These are phyloP conservation scores for Erebia epiphron DNA, from an alignment of 2,888 invertebrate genomes.

Conservation along the genomic window DNA sequence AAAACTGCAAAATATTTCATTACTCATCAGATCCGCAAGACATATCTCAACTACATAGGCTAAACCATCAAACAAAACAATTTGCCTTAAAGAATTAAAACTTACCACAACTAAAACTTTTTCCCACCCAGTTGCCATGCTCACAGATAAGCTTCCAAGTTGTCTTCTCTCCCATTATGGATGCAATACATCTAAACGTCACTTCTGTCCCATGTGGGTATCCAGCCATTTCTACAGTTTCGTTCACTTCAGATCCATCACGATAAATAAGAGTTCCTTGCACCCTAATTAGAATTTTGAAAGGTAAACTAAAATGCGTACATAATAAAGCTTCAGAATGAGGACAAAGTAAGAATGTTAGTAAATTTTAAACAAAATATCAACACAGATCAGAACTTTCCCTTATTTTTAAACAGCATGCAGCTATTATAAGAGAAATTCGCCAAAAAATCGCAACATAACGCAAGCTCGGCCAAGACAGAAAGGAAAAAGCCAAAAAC, in stretches of 20 bases:
- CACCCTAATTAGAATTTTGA: slow-evolving; percentile 72
- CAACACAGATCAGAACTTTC: slow-evolving; percentile 32
- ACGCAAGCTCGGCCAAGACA: slow-evolving; percentile 77
- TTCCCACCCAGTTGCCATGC: slow-evolving; percentile 92
- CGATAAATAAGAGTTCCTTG: slow-evolving; percentile 90
- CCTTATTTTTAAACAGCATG: slow-evolving; percentile 53
- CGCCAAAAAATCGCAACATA: slow-evolving; percentile 64
- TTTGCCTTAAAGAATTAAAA: slow-evolving; percentile 14
- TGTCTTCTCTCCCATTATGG: slow-evolving; percentile 90
- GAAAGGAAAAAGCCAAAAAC: slow-evolving; percentile 66
- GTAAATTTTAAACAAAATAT: slow-evolving; percentile 37
- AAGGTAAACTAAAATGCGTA: slow-evolving; percentile 35
- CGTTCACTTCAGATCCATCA: slow-evolving; percentile 87
- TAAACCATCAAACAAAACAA: neutral
- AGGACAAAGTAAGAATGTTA: slow-evolving; percentile 31
- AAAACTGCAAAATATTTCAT: neutral
- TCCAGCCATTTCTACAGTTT: slow-evolving; percentile 84
- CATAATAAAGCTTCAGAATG: slow-evolving; percentile 17
- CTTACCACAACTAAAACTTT: slow-evolving; percentile 90
- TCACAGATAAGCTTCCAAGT: slow-evolving; percentile 94
- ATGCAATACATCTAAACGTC: slow-evolving; percentile 91
- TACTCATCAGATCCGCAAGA: neutral
- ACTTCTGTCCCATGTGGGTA: slow-evolving; percentile 93
- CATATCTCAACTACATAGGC: neutral
- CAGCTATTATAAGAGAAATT: slow-evolving; percentile 60